Evolutionary conservation across 2,888 invertebrate genomes (phyloP).

Genomic region (Drosophila villosipedis): DNA sequence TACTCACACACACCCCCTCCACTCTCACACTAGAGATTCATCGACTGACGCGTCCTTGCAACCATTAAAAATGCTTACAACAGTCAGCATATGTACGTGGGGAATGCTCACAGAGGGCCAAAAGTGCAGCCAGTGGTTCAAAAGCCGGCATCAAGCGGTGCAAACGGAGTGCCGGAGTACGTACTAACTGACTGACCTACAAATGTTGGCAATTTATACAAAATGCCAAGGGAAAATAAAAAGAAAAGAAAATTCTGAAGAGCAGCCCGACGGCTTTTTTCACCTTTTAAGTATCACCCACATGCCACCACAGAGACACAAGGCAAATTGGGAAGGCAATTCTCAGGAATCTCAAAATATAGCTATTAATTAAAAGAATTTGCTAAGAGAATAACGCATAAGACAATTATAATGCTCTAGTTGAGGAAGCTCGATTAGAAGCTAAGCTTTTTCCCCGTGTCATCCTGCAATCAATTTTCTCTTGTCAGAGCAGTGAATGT

Average conservation of each 20-base stretch:
- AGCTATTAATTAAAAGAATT: not conserved
- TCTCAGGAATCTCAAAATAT: not conserved
- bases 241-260: conserved; percentile 13
- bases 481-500: not conserved
- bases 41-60: conserved; percentile 70
- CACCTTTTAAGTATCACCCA: conserved; percentile 7
- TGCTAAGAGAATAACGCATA: not conserved
- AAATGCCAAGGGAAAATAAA: conserved; percentile 20
- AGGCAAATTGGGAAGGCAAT: not conserved
- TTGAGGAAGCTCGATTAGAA: not conserved
- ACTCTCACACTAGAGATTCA: conserved; percentile 17
- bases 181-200: conserved; percentile 44
- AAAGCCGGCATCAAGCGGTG: conserved; percentile 30
- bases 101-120: conserved; percentile 25
- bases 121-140: conserved; percentile 61
- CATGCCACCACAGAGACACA: not conserved
- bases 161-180: not conserved
- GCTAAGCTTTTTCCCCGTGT: not conserved
- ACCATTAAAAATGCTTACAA: conserved; percentile 75
- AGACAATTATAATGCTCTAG: not conserved
- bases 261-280: not conserved
- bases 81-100: conserved; percentile 48
- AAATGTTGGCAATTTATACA: conserved; percentile 35
- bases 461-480: not conserved
- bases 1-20: conserved; percentile 40